Evolutionary conservation across 2,888 invertebrate genomes (phyloP).

Genomic region (Leucoma salicis): DNA sequence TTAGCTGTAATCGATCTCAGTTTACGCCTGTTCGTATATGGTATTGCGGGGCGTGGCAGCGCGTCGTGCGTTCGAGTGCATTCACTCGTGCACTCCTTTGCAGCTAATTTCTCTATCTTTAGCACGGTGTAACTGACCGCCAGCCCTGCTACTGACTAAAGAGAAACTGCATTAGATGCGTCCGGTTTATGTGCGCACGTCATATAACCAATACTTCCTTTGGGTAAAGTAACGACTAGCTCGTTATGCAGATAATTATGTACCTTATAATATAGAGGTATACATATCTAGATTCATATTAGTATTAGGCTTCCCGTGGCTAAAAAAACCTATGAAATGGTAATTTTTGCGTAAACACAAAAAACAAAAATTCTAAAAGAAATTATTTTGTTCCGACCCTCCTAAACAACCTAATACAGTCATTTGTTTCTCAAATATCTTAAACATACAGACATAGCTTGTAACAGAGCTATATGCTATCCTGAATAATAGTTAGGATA

Average conservation of each 20-base stretch:
- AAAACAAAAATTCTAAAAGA: no score
- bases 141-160: conserved; percentile 56
- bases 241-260: conserved; percentile 4
- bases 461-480: no score
- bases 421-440: no score
- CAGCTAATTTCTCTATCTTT: conserved; percentile 81
- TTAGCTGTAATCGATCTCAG: conserved; percentile 79
- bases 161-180: conserved; percentile 78
- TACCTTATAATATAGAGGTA: background rate
- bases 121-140: conserved; percentile 78
- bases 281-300: conserved; percentile 1
- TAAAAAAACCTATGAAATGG: no score
- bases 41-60: conserved; percentile 54
- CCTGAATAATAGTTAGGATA: no score
- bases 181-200: conserved; percentile 69
- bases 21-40: conserved; percentile 69
- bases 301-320: no score
- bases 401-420: no score
- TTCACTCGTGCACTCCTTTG: conserved; percentile 68
- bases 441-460: no score
- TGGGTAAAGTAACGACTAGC: conserved; percentile 17
- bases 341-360: no score
- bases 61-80: conserved; percentile 54
- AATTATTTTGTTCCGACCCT: no score
- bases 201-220: conserved; percentile 44